Percentiles rank a stretch among this genome's conserved stretches.
Conservation (phyloP, 2,888 invertebrate species). For the Clivina fossor region DNA sequence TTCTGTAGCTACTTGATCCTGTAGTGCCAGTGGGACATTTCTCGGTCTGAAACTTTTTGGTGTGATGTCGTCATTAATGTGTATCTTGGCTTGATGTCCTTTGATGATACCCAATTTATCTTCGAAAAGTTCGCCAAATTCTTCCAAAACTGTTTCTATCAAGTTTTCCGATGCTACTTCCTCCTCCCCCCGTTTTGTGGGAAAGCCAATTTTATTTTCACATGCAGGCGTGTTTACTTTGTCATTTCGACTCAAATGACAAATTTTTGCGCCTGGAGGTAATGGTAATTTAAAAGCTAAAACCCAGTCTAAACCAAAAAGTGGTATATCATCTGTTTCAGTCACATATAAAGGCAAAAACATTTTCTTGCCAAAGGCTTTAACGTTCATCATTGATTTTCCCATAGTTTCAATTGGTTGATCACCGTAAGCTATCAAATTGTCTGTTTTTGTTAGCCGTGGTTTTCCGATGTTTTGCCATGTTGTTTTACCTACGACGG, state of each 20-base stretch:
- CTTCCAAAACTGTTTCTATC: too few relatives aligned
- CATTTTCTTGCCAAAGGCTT: constrained; percentile 19
- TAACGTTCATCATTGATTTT: constrained; percentile 19
- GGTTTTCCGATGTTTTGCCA: constrained; percentile 31
- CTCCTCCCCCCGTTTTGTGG: too few relatives aligned
- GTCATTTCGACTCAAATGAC: too few relatives aligned
- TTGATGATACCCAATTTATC: neutral
- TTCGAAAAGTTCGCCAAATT: too few relatives aligned
- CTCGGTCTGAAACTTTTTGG: too few relatives aligned
- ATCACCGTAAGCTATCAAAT: constrained; percentile 29
- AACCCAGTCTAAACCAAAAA: constrained; percentile 20
- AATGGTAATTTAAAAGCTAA: constrained; percentile 29
- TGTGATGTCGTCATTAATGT: neutral
- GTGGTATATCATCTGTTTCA: constrained; percentile 27
- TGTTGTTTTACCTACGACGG: constrained; percentile 14
- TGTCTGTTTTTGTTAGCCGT: constrained; percentile 9
- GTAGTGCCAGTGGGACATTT: constrained; percentile 35
- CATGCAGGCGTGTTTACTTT: too few relatives aligned
- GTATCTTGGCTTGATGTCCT: constrained; percentile 2
- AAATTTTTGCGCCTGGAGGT: constrained; percentile 32
- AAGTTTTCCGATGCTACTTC: too few relatives aligned
- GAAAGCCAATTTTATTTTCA: too few relatives aligned
- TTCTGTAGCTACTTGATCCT: constrained; percentile 38
- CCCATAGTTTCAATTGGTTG: constrained; percentile 27
- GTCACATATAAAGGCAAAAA: constrained; percentile 27